Evolutionary conservation across 2,113 vertebrate genomes (phyloP), one percentile per base, ranked within the genome.

Genomic region (Heterocephalus glaber): DNA sequence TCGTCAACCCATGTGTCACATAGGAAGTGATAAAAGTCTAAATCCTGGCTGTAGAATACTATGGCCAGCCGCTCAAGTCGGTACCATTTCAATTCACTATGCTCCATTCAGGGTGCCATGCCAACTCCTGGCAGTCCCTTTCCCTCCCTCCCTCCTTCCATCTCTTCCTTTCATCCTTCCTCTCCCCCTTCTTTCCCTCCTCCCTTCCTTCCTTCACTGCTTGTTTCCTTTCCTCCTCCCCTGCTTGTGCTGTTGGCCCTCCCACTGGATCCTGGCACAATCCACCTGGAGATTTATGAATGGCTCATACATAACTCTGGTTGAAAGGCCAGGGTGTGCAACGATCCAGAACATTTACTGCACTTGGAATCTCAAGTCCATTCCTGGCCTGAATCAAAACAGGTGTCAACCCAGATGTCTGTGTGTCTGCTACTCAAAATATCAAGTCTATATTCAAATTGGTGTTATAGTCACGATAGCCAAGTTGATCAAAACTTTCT

Each of bases 311-410:
- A 12, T 19, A 93, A 2, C 38, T 12, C 49, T n/a, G 4, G 12
- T 38, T 85, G 72, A 89, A 92, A 90, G 76, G 4, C 44, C 9
- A 58, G 28, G 13, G 47, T 49, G 38, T 49, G 61, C 6, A 44
- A 44, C 49, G 77, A 89, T 94, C 65, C 61, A 83, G 38, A 66
- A 14, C 35, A 61, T 88, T 88, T 74, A 61, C 72, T 88, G 49
- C 33, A 13, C 10, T 60, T 24, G 1, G 33, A n/a, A 26, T 85
- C 89, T 88, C 60, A 54, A 77, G 52, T 60, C 38, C 4, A 30
- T 90, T 95, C n/a, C 52, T 96, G 82, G 84, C 58, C 60, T 41
- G 41, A 91, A 72, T 95, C 86, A 82, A 86, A 92, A 79, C 66
- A 94, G 22, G n/a, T 82, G 54, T 96, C 86, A 72, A 14, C 61